These are phyloP conservation scores for Leuciscus idus DNA, from an alignment of 2,113 vertebrate species.

Conservation along the genomic window DNA sequence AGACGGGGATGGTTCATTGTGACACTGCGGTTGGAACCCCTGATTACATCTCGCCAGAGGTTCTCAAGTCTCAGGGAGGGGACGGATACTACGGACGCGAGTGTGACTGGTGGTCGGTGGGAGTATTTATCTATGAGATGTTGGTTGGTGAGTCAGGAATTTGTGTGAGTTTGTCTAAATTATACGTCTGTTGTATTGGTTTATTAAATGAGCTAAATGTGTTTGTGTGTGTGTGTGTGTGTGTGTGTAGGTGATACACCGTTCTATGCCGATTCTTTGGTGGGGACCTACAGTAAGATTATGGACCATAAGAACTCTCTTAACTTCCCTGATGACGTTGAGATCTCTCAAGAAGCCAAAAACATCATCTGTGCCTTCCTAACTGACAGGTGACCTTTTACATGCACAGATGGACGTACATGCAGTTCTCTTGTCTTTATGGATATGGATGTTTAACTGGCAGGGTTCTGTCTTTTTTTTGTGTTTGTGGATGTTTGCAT, in stretches of 20 bases:
- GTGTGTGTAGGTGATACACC: slow-evolving; percentile 88
- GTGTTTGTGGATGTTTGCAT: not conserved
- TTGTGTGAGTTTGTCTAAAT: not conserved
- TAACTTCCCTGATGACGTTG: slow-evolving; percentile 95
- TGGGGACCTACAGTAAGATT: slow-evolving; percentile 99
- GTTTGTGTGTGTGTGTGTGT: not conserved
- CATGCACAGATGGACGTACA: not conserved
- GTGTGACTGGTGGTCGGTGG: slow-evolving; percentile 99
- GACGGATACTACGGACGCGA: slow-evolving; percentile 96
- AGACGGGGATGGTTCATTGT: slow-evolving; percentile 98
- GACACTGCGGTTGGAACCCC: slow-evolving; percentile 97
- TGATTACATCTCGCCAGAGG: slow-evolving; percentile 96
- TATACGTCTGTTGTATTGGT: not conserved
- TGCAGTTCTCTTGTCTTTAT: not conserved
- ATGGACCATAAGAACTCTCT: slow-evolving; percentile 99
- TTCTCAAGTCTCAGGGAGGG: slow-evolving; percentile 94
- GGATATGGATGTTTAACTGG: not conserved
- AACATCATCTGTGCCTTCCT: slow-evolving; percentile 98
- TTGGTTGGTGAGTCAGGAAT: slow-evolving; percentile 88
- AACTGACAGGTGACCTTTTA: slow-evolving; percentile 86
- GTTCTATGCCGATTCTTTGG: slow-evolving; percentile 97
- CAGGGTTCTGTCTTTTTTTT: not conserved
- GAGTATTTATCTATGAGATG: slow-evolving; percentile 99
- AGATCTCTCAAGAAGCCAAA: slow-evolving; percentile 97
- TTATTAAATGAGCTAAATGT: not conserved